phyloP scores from a whole-genome alignment of 92 coral and sea anemone genomes.

The Umimayanthus chanpuru region DNA sequence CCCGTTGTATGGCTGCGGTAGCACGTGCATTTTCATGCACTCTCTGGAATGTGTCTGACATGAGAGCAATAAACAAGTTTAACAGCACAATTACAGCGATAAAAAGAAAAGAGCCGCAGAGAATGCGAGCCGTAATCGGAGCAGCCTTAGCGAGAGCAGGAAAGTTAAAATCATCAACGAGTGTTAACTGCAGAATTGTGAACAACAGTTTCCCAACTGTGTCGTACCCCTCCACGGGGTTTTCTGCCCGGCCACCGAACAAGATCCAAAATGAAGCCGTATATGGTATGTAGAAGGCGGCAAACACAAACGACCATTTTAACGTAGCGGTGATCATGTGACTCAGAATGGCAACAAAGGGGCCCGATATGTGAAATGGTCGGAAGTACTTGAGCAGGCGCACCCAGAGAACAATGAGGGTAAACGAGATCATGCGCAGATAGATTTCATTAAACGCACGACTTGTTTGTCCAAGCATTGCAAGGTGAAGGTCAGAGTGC shows the following conservation, averaged over 20 bases:
- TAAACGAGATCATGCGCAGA: conserved; percentile 61
- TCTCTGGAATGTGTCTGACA: conserved; percentile 82
- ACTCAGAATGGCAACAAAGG: conserved; percentile 81
- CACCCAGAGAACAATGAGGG: conserved; percentile 75
- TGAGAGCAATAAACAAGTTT: conserved; percentile 78
- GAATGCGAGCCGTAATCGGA: conserved; percentile 72
- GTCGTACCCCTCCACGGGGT: conserved; percentile 69
- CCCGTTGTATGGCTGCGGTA: conserved; percentile 79
- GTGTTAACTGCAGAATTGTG: conserved; percentile 67
- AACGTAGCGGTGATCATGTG: conserved; percentile 71
- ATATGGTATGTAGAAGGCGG: conserved; percentile 77
- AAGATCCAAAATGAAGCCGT: conserved; percentile 85
- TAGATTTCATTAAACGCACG: conserved; percentile 49
- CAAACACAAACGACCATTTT: conserved; percentile 77
- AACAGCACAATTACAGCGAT: conserved; percentile 73
- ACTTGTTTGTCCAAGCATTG: conserved; percentile 11
- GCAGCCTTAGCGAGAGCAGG: conserved; percentile 55
- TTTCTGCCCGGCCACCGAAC: conserved; percentile 70
- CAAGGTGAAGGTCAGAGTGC: conserved; percentile 36
- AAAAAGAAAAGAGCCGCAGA: conserved; percentile 73
- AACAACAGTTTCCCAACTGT: conserved; percentile 54
- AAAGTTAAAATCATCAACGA: conserved; percentile 68
- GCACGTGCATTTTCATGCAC: conserved; percentile 88
- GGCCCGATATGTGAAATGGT: conserved; percentile 81
- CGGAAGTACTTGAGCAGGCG: conserved; percentile 80